Base-by-base conservation (phyloP, 2,888 invertebrate genomes). In the Trachelus stipa region DNA sequence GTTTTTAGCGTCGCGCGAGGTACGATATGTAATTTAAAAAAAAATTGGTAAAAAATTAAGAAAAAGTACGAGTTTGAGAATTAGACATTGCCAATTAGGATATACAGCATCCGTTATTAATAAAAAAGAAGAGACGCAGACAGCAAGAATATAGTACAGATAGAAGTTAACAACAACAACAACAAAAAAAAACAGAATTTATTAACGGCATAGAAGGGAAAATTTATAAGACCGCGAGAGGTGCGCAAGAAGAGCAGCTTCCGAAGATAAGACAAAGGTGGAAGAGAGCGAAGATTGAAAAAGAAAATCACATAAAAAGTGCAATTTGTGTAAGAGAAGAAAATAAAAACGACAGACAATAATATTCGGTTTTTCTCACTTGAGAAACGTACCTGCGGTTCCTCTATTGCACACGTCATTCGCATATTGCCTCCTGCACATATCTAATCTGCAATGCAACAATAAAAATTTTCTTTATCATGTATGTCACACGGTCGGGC, bases 371-470 rank as follows among this genome's bases (percentile, higher is more conserved):
- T 40, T 80, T 81, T 83, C 69, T 80, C 73, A 73, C 68, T 77
- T 83, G 86, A 86, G 86, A 90, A 90, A 92, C 93, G 95, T 97
- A 98, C 98, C 98, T 97, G 98, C 98, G 89, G 98, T 98, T 94
- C 98, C 98, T 94, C 98, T 96, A 96, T 98, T 98, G 96, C 98
- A 98, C 93, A 96, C 96, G 93, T 97, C 97, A 94, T 96, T 96
- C 92, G 96, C 96, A 94, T 95, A 96, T 94, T 97, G 96, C 94
- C 98, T 95, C 94, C 98, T 96, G 96, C 98, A 98, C 98, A 98
- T 98, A 96, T 98, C 98, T 95, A 98, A 97, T 97, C 98, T 98
- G 97, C 93, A 97, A 96, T 91, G 93, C 92, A 93, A 93, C 93
- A 94, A 94, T 91, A 92, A 92, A 92, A 92, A 92, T 92, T 92